Evolutionary conservation across 2,113 vertebrate genomes (phyloP), one percentile per base, ranked within the genome.

Genomic region (Lota lota): DNA sequence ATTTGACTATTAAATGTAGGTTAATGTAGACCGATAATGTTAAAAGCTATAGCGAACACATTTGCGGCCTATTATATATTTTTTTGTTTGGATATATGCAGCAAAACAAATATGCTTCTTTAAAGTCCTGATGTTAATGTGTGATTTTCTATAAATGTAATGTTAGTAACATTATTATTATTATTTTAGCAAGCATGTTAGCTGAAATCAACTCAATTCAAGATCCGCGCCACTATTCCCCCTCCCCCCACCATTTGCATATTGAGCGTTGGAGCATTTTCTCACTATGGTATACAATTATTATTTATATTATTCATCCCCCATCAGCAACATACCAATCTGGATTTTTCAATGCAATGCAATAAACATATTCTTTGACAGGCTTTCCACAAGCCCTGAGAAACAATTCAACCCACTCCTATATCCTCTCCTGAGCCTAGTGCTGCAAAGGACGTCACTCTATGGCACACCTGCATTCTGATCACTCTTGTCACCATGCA

Each of bases 191-290:
- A 22, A 65, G 62, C 51, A 67, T 66, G 11, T 40, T 47, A 72
- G 17, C 20, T 24, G 66, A 56, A 65, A 72, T 11, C 36, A 50
- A 75, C 70, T 63, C 12, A 64, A 53, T 12, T 51, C 53, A 70
- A 59, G 2, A 53, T 63, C 0, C 40, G 40, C 12, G 10, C 10
- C 40, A 8, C 40, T 47, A 47, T 12, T 47, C 40, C 40, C 40
- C 10, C 40, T 47, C 28, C n/a, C n/a, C n/a, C n/a, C n/a, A n/a
- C n/a, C n/a, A 12, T 70, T 75, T 72, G 57, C 21, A 65, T 50
- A 64, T 16, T 36, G 10, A 64, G 47, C 18, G 74, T 64, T 47
- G 40, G 40, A 47, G 40, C 40, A 47, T 14, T 47, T 47, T 63
- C n/a, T 64, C 11, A 2, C 22, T 28, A 4, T 56, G 18, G 20